These are phyloP conservation scores for Crocallis elinguaria DNA, from an alignment of 2,888 invertebrate genomes.

Conservation along the genomic window DNA sequence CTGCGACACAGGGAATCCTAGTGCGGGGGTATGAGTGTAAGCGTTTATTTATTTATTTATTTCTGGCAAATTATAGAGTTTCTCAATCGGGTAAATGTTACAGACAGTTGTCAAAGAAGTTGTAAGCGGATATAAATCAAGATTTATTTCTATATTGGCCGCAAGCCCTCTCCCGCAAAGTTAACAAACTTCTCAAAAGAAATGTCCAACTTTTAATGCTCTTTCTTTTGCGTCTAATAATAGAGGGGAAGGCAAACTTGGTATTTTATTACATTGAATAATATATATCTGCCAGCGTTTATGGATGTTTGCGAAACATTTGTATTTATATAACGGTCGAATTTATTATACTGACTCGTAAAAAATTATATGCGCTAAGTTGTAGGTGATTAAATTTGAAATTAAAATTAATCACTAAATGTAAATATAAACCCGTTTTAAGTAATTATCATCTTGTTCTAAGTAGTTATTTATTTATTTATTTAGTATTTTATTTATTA, in stretches of 20 bases:
- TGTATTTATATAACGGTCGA: conserved; percentile 7
- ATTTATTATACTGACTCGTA: conserved; percentile 1
- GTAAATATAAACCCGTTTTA: too few relatives aligned
- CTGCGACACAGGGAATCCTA: too few relatives aligned
- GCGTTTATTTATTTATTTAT: too few relatives aligned
- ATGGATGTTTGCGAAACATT: conserved; percentile 9
- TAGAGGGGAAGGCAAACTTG: conserved; percentile 61
- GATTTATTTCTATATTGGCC: conserved; percentile 69
- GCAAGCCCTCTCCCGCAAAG: conserved; percentile 55
- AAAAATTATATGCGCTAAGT: too few relatives aligned
- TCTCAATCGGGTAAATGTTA: conserved; percentile 57
- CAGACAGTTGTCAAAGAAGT: conserved; percentile 68
- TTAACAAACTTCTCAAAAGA: conserved; percentile 65
- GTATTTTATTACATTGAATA: conserved; percentile 49
- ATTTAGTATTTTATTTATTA: too few relatives aligned
- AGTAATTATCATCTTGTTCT: too few relatives aligned
- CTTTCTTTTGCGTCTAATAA: conserved; percentile 69
- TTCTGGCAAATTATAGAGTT: too few relatives aligned
- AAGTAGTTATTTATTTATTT: too few relatives aligned
- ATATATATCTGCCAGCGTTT: conserved; percentile 30
- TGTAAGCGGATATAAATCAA: conserved; percentile 73
- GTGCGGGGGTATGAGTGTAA: too few relatives aligned
- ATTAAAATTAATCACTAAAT: too few relatives aligned
- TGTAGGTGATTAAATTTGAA: too few relatives aligned
- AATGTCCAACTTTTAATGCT: conserved; percentile 74